Evolutionary conservation across 1,140 invertebrate species (phyloP).

Genomic region (Oryctes rhinoceros): DNA sequence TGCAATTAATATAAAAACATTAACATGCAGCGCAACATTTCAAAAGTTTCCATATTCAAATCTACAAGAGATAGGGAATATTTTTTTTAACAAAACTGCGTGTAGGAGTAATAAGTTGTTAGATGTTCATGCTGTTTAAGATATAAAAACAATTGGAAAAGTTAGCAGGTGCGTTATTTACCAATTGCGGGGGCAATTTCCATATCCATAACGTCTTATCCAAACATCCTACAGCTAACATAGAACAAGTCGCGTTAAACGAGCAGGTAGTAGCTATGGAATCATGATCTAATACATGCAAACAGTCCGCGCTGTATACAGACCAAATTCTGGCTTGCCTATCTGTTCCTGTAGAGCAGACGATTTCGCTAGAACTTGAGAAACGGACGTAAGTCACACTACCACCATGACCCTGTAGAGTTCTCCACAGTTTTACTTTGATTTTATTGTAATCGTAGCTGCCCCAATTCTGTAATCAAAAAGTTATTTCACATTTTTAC

Average conservation of each 20-base stretch:
- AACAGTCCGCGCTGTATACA: constrained; percentile 65
- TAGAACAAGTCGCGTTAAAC: constrained; percentile 63
- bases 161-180: constrained; percentile 50
- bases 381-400: constrained; percentile 69
- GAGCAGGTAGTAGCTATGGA: constrained; percentile 67
- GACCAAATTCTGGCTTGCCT: constrained; percentile 61
- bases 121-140: background rate
- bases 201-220: constrained; percentile 67
- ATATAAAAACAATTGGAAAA: background rate
- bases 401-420: constrained; percentile 65
- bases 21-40: no score
- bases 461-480: constrained; percentile 6
- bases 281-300: constrained; percentile 68
- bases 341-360: constrained; percentile 61
- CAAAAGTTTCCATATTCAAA: no score
- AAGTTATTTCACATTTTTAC: background rate
- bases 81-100: background rate
- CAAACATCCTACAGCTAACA: constrained; percentile 66
- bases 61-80: no score
- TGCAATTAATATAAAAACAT: no score
- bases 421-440: constrained; percentile 56
- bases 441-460: constrained; percentile 47
- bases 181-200: constrained; percentile 66
- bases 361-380: constrained; percentile 58
- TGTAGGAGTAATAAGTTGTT: background rate